Evolutionary conservation across 1,140 invertebrate genomes (phyloP).

Genomic region (Archegozetes longisetosus): DNA sequence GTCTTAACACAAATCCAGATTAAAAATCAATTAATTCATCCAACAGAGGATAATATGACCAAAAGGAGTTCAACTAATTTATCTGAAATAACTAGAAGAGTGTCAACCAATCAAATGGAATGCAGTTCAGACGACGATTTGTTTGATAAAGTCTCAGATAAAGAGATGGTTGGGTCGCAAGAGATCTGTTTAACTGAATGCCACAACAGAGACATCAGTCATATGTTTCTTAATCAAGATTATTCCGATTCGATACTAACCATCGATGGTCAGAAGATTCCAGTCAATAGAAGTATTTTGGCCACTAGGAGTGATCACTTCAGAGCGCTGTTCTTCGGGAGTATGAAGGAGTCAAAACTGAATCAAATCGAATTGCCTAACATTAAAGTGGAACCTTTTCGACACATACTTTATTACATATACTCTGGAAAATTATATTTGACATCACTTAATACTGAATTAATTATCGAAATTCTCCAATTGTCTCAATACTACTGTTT

Average conservation of each 20-base stretch:
- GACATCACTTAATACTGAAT: neutral
- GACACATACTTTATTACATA: conserved; percentile 78
- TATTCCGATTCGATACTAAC: conserved; percentile 58
- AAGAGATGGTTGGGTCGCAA: neutral
- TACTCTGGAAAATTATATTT: conserved; percentile 67
- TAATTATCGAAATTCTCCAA: neutral
- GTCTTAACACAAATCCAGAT: too few species aligned
- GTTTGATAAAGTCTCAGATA: neutral
- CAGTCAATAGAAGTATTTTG: conserved; percentile 74
- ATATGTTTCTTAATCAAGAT: neutral
- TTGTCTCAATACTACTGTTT: neutral
- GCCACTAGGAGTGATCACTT: conserved; percentile 90
- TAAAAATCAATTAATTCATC: too few species aligned
- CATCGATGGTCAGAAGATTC: conserved; percentile 60
- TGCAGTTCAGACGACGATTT: neutral
- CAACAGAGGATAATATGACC: too few species aligned
- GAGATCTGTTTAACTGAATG: neutral
- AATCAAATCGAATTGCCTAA: conserved; percentile 67
- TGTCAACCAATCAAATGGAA: too few species aligned
- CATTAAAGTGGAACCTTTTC: conserved; percentile 72
- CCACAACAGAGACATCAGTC: neutral
- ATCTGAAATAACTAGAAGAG: too few species aligned
- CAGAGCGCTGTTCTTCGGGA: conserved; percentile 69
- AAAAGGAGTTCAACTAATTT: too few species aligned
- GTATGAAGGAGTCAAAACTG: conserved; percentile 66